phyloP scores from a whole-genome alignment of 2,888 invertebrate genomes.

The Agrochola lota region DNA sequence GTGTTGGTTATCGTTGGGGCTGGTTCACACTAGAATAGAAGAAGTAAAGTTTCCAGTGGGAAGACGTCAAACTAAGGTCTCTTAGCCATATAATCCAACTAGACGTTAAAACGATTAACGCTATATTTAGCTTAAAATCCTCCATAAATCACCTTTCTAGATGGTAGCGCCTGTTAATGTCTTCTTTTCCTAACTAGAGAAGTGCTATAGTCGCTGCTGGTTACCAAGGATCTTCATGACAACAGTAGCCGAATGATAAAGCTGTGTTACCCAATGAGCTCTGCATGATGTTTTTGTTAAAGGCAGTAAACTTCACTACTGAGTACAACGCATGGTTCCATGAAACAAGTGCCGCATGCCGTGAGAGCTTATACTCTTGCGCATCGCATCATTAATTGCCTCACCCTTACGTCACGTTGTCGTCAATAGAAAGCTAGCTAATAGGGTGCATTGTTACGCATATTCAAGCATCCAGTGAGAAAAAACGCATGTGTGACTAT shows the following conservation, averaged over 20 bases:
- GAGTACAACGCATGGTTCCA: slow-evolving; percentile 17
- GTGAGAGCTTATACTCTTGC: slow-evolving; percentile 48
- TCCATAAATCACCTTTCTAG: background rate
- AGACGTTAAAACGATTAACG: too few species aligned
- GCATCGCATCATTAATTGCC: slow-evolving; percentile 47
- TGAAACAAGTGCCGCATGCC: slow-evolving; percentile 8
- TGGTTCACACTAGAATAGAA: background rate
- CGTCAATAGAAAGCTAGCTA: slow-evolving; percentile 55
- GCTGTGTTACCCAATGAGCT: background rate
- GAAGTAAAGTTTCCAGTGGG: too few species aligned
- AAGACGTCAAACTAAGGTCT: too few species aligned
- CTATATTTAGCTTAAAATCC: too few species aligned
- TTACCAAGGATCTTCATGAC: background rate
- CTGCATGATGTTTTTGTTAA: background rate
- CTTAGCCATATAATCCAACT: too few species aligned
- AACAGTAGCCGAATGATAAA: background rate
- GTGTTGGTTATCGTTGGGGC: background rate
- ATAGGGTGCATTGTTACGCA: slow-evolving; percentile 62
- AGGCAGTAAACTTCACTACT: slow-evolving; percentile 3
- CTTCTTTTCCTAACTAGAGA: too few species aligned
- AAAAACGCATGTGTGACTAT: slow-evolving; percentile 58
- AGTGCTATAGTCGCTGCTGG: background rate
- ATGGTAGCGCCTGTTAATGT: background rate
- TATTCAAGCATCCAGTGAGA: slow-evolving; percentile 59
- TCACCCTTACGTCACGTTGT: slow-evolving; percentile 59